phyloP scores from a whole-genome alignment of 2,797 vertebrate species.

The Oreortyx pictus region DNA sequence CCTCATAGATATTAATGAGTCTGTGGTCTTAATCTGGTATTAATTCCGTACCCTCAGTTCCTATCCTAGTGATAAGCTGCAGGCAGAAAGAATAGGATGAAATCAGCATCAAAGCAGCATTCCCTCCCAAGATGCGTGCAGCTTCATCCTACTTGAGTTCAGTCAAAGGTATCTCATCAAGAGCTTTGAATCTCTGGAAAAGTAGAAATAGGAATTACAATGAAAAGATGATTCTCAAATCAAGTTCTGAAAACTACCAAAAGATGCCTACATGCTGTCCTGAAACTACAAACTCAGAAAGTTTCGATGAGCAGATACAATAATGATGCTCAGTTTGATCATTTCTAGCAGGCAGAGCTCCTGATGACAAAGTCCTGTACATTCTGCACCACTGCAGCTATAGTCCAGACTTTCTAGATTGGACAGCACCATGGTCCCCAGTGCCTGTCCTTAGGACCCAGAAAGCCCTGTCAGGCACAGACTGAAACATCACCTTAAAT shows the following conservation, averaged over 20 bases:
- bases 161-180: slow-evolving; percentile 29
- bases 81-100: slow-evolving; percentile 38
- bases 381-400: neutral
- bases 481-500: neutral
- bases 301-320: neutral
- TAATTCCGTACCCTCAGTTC: neutral
- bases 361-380: neutral
- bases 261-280: neutral
- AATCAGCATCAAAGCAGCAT: slow-evolving; percentile 38
- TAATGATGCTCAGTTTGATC: neutral
- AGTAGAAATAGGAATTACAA: neutral
- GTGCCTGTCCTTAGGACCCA: fast-evolving
- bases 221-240: neutral
- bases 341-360: neutral
- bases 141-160: neutral
- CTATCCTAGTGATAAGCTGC: slow-evolving; percentile 38
- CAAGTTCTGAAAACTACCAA: neutral
- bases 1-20: slow-evolving; percentile 3
- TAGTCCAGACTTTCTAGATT: neutral
- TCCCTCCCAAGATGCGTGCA: neutral
- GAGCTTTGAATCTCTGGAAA: slow-evolving; percentile 27
- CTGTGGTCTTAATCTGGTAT: neutral
- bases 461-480: neutral
- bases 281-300: neutral
- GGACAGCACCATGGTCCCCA: neutral